Conservation (phyloP, 2,113 vertebrate species). For the Damaliscus lunatus region DNA sequence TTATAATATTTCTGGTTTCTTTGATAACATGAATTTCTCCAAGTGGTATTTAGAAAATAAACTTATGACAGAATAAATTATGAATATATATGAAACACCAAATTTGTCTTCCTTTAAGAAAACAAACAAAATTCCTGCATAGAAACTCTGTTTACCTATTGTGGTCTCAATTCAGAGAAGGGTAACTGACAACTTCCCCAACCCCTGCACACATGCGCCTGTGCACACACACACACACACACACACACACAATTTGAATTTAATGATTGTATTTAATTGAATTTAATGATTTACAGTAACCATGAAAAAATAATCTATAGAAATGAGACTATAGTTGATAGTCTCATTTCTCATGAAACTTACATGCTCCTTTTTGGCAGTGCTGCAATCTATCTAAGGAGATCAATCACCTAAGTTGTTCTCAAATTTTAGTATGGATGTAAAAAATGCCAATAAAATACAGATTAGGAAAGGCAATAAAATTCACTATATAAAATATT, state of each 20-base stretch:
- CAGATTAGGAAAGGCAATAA: not conserved
- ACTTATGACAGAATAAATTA: not conserved
- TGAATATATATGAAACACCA: not conserved
- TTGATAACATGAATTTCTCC: not conserved
- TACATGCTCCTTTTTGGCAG: not conserved
- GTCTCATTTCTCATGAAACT: not conserved
- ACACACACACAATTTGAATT: not conserved
- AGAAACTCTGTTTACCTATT: not conserved
- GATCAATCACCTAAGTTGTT: not conserved
- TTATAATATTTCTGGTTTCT: not conserved
- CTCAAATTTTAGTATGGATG: not conserved
- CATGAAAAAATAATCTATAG: not conserved
- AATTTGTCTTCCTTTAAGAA: not conserved
- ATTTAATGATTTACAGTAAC: not conserved
- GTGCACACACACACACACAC: too few species aligned
- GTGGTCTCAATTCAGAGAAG: not conserved
- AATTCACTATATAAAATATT: not conserved
- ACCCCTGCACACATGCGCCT: fast-evolving
- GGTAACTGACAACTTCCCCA: not conserved
- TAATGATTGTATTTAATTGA: not conserved
- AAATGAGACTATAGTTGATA: not conserved
- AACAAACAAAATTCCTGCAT: not conserved
- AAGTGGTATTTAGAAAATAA: not conserved
- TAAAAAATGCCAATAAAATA: not conserved
- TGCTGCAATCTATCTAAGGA: not conserved